Evolutionary conservation across 2,113 vertebrate genomes (phyloP).

Genomic region (Oryzias woworae): DNA sequence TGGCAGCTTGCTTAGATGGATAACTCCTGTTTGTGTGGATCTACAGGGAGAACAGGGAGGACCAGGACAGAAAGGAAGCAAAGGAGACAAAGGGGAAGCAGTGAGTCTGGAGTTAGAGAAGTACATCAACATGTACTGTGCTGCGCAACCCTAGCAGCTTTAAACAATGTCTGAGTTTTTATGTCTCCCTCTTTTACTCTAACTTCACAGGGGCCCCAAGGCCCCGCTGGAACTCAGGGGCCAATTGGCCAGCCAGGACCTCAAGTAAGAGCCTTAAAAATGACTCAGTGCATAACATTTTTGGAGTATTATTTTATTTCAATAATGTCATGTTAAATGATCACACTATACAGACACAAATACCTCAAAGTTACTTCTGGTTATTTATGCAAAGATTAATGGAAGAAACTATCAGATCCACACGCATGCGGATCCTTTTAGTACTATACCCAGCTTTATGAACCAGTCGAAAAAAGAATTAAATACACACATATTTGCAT

Average conservation of each 20-base stretch:
- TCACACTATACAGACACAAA: too few species aligned
- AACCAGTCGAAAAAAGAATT: too few species aligned
- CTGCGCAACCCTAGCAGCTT: background rate
- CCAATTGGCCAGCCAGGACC: constrained; percentile 89
- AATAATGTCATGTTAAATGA: too few species aligned
- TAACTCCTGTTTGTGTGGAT: constrained; percentile 26
- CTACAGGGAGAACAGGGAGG: constrained; percentile 77
- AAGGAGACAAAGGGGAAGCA: constrained; percentile 81
- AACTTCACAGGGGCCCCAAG: constrained; percentile 71
- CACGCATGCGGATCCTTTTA: too few species aligned
- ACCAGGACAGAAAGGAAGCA: constrained; percentile 81
- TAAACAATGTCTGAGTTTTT: constrained; percentile 1
- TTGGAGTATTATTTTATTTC: too few species aligned
- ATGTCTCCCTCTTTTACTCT: background rate
- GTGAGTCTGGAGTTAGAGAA: constrained; percentile 56
- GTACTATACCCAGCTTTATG: too few species aligned
- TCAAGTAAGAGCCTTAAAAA: constrained; percentile 45
- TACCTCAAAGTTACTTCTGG: too few species aligned
- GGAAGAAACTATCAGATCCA: too few species aligned
- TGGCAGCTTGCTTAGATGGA: background rate
- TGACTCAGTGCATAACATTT: too few species aligned
- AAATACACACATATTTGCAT: too few species aligned
- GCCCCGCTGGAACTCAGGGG: constrained; percentile 85
- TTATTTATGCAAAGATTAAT: too few species aligned
- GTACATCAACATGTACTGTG: background rate